Evolutionary conservation across 2,888 invertebrate species (phyloP).

Genomic region (Zonitis immaculata): DNA sequence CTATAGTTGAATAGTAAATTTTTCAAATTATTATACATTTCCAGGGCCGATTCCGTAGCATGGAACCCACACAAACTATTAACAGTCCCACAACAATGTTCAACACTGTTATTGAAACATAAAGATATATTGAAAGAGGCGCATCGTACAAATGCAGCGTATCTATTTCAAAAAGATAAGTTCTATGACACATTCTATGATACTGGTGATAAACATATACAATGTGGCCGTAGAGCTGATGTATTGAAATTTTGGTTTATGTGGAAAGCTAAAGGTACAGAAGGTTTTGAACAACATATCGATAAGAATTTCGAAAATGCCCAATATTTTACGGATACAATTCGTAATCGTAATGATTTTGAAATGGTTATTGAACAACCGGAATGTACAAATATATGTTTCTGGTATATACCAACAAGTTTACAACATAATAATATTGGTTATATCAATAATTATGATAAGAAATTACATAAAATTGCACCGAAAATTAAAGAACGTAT

Average conservation of each 20-base stretch:
- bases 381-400: constrained; percentile 92
- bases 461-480: constrained; percentile 73
- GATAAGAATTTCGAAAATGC: constrained; percentile 74
- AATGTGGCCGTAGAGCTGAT: constrained; percentile 93
- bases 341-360: constrained; percentile 67
- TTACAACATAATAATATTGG: constrained; percentile 54
- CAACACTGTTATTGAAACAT: constrained; percentile 73
- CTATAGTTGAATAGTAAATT: too few relatives aligned
- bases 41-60: constrained; percentile 82
- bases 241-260: constrained; percentile 97
- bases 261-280: constrained; percentile 93
- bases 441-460: constrained; percentile 51
- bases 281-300: constrained; percentile 72
- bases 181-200: constrained; percentile 69
- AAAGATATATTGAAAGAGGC: constrained; percentile 66
- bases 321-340: constrained; percentile 62
- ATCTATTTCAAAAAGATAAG: constrained; percentile 87
- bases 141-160: constrained; percentile 75
- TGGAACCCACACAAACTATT: constrained; percentile 94
- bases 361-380: constrained; percentile 70
- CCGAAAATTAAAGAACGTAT: constrained; percentile 91
- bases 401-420: constrained; percentile 90
- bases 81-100: constrained; percentile 87
- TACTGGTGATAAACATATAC: constrained; percentile 78
- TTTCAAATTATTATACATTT: background rate